Evolutionary conservation across 2,797 vertebrate genomes (phyloP), one percentile per base, ranked within the genome.

Genomic region (Scolopax rusticola): DNA sequence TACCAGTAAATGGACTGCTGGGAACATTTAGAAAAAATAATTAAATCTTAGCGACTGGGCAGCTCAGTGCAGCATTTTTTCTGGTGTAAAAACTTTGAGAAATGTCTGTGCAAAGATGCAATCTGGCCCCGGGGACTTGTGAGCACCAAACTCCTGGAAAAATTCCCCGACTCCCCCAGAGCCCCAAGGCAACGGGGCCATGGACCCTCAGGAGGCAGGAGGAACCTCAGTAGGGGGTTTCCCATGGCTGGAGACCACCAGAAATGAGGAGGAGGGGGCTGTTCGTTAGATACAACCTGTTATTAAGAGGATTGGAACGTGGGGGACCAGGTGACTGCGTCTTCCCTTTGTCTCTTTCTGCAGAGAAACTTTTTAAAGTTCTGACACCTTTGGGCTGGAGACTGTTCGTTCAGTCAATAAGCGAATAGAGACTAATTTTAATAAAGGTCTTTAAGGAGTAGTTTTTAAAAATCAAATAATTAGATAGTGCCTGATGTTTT

Each of bases 1-100:
- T 68, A 43, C 38, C 81, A 47, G 89, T 87, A 96, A 97, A 92
- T 87, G 92, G 96, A 57, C 96, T 89, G 85, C 81, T 94, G 97
- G 97, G 97, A 97, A 63, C 85, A 11, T 36, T 93, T 85, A 89
- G 87, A 63, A 80, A 93, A 94, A 93, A 78, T 82, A 41, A 41
- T 41, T 41, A 41, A 41, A 41, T 41, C 41, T 41, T 41, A 64
- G 41, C 43, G 67, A 86, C 36, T 23, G 59, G 68, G 82, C 64
- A 61, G 57, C 77, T 94, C 60, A 20, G 36, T 30, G 27, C 38
- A 15, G 51, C 28, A 0, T 25, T 63, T 78, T 33, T 67, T 20
- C 36, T 69, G 53, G 63, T 76, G 86, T 84, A 41, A 83, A 93
- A 84, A 50, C 41, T 63, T n/a, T 13, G 74, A n/a, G 4, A 41